Evolutionary conservation across 2,888 invertebrate genomes (phyloP), one percentile per base, ranked within the genome.

Genomic region (Entomobrya multifasciata): DNA sequence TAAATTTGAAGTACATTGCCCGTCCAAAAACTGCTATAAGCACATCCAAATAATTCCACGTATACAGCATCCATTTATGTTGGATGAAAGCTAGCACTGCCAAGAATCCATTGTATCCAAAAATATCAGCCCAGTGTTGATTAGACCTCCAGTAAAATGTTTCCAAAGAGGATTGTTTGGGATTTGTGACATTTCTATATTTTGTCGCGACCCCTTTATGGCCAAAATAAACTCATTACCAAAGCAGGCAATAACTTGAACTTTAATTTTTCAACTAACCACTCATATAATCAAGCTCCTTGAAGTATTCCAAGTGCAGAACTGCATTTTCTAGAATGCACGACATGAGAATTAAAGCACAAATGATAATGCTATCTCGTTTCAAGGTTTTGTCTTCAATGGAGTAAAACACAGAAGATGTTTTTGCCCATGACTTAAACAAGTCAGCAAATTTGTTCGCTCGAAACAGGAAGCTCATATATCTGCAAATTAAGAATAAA

Each of bases 1-100:
- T 79, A 57, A 89, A 89, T 65, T 86, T 82, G 17, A 65, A 79
- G 30, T 88, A 88, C 36, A 89, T 60, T 1, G 87, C 77, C 17
- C 87, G 44, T 0, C 87, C 86, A 47, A 89, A 70, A 3, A 87
- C 49, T 0, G 86, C 87, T 1, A 89, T 78, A 0, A 86, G 44
- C 30, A 88, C 79, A 41, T 89, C 89, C 1, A 80, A 36, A 65
- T 87, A 89, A 17, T 88, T 83, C 86, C 86, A 88, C 1, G 88
- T 67, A 49, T 87, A 88, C 5, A 86, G 41, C 20, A 72, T 74
- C 82, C 82, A 82, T 41, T 90, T 90, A 36, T 88, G 84, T 4
- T 65, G 15, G 6, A 88, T 17, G 44, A 90, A 88, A 0, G 86
- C 77, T 1, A 85, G 6, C 3, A 84, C 11, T 0, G 85, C 81